Evolutionary conservation across 2,888 invertebrate genomes (phyloP), one percentile per base, ranked within the genome.

Genomic region (Mythimna ferrago): DNA sequence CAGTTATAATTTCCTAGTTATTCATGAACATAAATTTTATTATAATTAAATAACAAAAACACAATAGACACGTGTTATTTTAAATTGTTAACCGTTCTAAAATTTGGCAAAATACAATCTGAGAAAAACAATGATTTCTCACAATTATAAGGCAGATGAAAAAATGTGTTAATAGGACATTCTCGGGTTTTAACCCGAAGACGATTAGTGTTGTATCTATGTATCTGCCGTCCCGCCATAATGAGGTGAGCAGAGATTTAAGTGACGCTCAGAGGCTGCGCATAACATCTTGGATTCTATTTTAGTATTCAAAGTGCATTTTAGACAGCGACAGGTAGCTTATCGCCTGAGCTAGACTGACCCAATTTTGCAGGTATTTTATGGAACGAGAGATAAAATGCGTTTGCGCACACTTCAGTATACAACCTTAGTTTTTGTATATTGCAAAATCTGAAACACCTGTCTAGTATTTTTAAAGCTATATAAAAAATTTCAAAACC

Each of bases 251-350:
- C 67, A 48, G 64, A 81, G 62, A 78, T 66, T 68, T 66, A 70
- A 76, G 38, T 32, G 62, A 58, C 51, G 26, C 58, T 56, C 70
- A 38, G 35, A 56, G 38, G 19, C 69, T 53, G 14, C 61, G 76
- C 68, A 81, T 68, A 68, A 63, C 41, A 48, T 81, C 60, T 58
- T 76, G 53, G 71, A 62, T 76, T 35, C 76, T 71, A 53, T 61
- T 67, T 79, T 79, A 38, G 71, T 82, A 79, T 79, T 71, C 79
- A 77, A 70, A 70, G 82, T 67, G 64, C 71, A 71, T 71, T 77
- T 70, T 21, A 44, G 58, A n/a, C 6, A 48, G 54, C 56, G 60
- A 53, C 66, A 76, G 69, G 69, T 76, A 60, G 62, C 66, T 76
- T 78, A 78, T 81, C 62, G 48, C 51, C 38, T 53, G 38, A 60